Conservation (phyloP, 2,797 vertebrate species). For the Gila robusta region DNA sequence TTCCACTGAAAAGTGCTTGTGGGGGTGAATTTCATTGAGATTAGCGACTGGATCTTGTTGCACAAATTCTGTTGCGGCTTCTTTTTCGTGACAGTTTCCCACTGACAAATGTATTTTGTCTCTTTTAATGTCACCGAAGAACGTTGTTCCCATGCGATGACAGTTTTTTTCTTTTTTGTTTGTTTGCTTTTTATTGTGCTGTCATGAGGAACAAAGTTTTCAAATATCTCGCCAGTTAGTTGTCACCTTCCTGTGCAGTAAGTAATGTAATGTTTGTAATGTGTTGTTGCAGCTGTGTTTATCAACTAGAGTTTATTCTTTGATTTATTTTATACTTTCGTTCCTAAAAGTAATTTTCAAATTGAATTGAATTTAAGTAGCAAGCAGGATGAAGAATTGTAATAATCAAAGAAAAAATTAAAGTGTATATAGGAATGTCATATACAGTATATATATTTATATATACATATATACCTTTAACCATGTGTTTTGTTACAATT, state of each 20-base stretch:
- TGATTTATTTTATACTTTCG: neutral
- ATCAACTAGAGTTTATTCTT: neutral
- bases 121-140: constrained; percentile 33
- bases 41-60: constrained; percentile 52
- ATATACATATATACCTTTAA: too few relatives aligned
- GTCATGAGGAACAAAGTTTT: constrained; percentile 4
- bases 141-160: constrained; percentile 19
- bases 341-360: neutral
- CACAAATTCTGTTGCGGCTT: constrained; percentile 47
- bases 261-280: neutral
- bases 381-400: neutral
- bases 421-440: neutral
- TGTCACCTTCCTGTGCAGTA: neutral
- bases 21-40: constrained; percentile 47
- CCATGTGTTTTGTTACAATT: too few relatives aligned
- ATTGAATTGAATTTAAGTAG: neutral
- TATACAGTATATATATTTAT: too few relatives aligned
- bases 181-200: constrained; percentile 21
- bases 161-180: neutral
- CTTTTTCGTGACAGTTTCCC: constrained; percentile 31
- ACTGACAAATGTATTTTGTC: constrained; percentile 47
- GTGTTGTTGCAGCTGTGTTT: neutral
- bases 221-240: neutral
- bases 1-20: neutral
- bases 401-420: neutral